These are phyloP conservation scores for Physella acuta DNA, from an alignment of 1,140 invertebrate genomes.

Conservation along the genomic window DNA sequence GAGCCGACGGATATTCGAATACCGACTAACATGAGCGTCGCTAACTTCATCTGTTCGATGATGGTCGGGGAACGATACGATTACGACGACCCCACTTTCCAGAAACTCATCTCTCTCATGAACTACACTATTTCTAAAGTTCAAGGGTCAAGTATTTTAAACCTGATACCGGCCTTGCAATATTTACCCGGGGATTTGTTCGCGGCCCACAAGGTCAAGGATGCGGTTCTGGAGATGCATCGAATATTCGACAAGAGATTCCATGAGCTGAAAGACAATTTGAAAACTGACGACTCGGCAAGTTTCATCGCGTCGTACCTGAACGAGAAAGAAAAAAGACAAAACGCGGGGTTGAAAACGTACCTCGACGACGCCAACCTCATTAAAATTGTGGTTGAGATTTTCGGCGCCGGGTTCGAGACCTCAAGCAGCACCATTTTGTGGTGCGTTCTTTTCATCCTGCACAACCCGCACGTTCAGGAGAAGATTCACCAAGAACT, in stretches of 20 bases:
- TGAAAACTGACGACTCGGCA: slow-evolving; percentile 29
- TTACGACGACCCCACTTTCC: slow-evolving; percentile 52
- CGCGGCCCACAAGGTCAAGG: slow-evolving; percentile 6
- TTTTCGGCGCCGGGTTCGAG: slow-evolving; percentile 89
- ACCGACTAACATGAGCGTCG: slow-evolving; percentile 67
- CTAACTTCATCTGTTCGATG: slow-evolving; percentile 88
- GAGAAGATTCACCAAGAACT: not conserved
- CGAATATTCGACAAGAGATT: not conserved
- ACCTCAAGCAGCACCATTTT: slow-evolving; percentile 60
- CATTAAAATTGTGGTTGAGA: slow-evolving; percentile 35
- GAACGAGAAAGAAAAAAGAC: slow-evolving; percentile 19
- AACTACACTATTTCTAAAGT: too few relatives aligned
- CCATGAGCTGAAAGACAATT: slow-evolving; percentile 27
- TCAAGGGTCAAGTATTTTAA: slow-evolving; percentile 26
- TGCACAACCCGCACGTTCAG: slow-evolving; percentile 6
- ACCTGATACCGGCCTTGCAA: slow-evolving; percentile 31
- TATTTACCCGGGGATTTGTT: slow-evolving; percentile 39
- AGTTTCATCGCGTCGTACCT: slow-evolving; percentile 38
- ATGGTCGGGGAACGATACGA: slow-evolving; percentile 87
- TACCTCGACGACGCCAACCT: slow-evolving; percentile 29
- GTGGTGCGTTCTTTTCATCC: not conserved
- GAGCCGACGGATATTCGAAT: not conserved
- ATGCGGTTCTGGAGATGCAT: slow-evolving; percentile 13
- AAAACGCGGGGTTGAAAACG: slow-evolving; percentile 23
- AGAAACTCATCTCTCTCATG: too few relatives aligned